A percentile compares a stretch with the other conserved stretches of the same genome.
Conservation (phyloP, 2,888 invertebrate genomes). For the Nomada fucata region DNA sequence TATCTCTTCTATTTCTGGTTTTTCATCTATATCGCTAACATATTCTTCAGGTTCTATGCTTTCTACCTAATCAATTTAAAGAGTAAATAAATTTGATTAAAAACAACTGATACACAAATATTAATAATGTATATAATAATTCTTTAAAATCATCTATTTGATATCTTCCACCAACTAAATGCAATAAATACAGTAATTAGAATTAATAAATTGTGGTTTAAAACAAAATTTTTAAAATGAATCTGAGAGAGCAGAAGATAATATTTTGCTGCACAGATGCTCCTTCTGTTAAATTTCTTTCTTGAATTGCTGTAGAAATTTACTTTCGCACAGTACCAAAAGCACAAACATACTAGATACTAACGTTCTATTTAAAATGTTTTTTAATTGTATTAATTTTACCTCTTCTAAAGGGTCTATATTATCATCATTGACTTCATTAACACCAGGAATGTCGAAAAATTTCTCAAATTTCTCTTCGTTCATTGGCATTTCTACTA, state of each 20-base stretch:
- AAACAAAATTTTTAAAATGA: too few species aligned
- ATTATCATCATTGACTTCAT: slow-evolving; percentile 78
- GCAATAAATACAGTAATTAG: too few species aligned
- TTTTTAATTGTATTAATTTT: slow-evolving; percentile 38
- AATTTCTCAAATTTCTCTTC: slow-evolving; percentile 74
- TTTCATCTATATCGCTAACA: slow-evolving; percentile 73
- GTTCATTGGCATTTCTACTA: slow-evolving; percentile 74
- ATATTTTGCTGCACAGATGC: too few species aligned
- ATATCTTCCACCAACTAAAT: too few species aligned
- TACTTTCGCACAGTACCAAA: neutral
- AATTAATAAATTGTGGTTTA: too few species aligned
- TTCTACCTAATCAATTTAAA: slow-evolving; percentile 64
- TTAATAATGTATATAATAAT: too few species aligned
- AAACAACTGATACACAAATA: too few species aligned
- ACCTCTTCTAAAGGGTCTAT: slow-evolving; percentile 82
- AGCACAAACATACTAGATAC: too few species aligned
- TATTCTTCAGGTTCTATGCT: slow-evolving; percentile 78
- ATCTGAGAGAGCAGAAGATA: too few species aligned
- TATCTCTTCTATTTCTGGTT: slow-evolving; percentile 76
- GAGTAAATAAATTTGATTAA: slow-evolving; percentile 1
- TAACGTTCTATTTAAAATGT: neutral
- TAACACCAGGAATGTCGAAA: slow-evolving; percentile 73
- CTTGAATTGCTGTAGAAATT: neutral
- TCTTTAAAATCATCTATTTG: too few species aligned
- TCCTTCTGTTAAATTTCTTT: too few species aligned